Conservation (phyloP, 1,140 invertebrate species). For the Amyelois transitella region DNA sequence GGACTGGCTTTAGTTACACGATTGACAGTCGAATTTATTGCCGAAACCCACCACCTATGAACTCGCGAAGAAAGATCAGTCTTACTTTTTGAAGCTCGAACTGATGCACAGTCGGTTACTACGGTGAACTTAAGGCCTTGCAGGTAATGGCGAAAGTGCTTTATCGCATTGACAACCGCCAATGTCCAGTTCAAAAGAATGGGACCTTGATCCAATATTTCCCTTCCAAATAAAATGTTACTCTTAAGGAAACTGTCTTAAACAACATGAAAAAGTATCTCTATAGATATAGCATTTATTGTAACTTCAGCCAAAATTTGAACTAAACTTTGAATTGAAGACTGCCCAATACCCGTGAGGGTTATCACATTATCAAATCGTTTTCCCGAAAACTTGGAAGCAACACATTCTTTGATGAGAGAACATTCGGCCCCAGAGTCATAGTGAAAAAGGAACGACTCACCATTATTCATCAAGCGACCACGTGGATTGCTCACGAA, state of each 20-base stretch:
- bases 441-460: conserved; percentile 19
- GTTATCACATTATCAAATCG: conserved; percentile 13
- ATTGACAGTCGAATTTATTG: too few relatives aligned
- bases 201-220: not conserved
- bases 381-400: conserved; percentile 12
- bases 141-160: too few relatives aligned
- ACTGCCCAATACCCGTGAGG: too few relatives aligned
- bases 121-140: too few relatives aligned
- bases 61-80: too few relatives aligned
- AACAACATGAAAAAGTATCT: not conserved
- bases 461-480: conserved; percentile 14
- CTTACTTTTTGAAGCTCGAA: too few relatives aligned
- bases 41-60: too few relatives aligned
- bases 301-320: conserved; percentile 4
- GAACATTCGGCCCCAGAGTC: conserved; percentile 30
- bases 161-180: too few relatives aligned
- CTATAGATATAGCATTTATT: not conserved
- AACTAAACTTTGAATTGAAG: conserved; percentile 16
- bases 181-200: too few relatives aligned
- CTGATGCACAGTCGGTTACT: too few relatives aligned
- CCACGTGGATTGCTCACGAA: conserved; percentile 10
- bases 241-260: not conserved
- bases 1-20: too few relatives aligned
- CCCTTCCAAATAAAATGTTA: not conserved
- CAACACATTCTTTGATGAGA: conserved; percentile 23